Evolutionary conservation across 2,888 invertebrate genomes (phyloP), one percentile per base, ranked within the genome.

Genomic region (Thereva nobilitata): DNA sequence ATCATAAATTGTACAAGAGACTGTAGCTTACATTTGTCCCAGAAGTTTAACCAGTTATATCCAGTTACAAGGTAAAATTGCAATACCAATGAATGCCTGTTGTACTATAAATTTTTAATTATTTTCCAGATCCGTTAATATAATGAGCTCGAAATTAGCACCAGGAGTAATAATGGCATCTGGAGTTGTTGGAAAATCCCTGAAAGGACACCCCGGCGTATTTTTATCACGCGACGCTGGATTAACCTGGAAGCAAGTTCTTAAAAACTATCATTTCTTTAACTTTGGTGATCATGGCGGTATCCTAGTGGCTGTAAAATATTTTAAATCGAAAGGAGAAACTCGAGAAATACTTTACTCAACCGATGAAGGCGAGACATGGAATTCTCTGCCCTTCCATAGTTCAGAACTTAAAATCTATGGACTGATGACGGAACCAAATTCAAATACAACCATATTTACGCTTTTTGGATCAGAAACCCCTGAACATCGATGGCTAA

Each of bases 241-340:
- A 4, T 81, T 89, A 4, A 89, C 89, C 0, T 96, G 95, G 95
- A 87, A 87, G 72, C 86, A 90, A 78, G 89, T 91, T 59, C 81
- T 93, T 4, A 87, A 89, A 75, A 92, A 92, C 71, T 88, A 90
- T 74, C 91, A 91, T 75, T 89, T 92, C 80, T 93, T 92, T 80
- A 91, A 92, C 75, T 89, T 93, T 82, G 95, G 94, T 3, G 95
- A 96, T 81, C 93, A 95, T 76, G 95, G 95, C 0, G 95, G 94
- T 23, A 84, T 95, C 0, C 79, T 95, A 37, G 90, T 94, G 0
- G 94, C 95, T 0, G 92, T 93, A 0, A 89, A 89, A 75, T 91
- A 90, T 76, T 92, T 88, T 79, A 91, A 89, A 77, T 84, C 86
- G 0, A 84, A 87, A 63, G 90, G 89, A 1, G 89, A 91, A 77